Evolutionary conservation across 2,113 vertebrate species (phyloP), one percentile per base, ranked within the genome.

Genomic region (Pangasianodon hypophthalmus): DNA sequence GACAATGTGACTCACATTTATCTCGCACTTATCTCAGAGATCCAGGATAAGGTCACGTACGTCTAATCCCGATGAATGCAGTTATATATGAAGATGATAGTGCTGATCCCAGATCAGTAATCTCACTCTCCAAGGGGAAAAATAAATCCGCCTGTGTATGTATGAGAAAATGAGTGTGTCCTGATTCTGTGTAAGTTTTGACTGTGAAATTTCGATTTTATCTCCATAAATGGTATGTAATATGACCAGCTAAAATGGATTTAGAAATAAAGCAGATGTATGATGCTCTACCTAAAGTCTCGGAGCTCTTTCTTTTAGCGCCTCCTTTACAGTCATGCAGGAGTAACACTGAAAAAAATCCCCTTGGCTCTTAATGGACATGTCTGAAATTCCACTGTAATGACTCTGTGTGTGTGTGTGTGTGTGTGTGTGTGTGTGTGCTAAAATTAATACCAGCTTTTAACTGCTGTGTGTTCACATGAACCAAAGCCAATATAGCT

Each of bases 161-260:
- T n/a, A 4, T 60, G 37, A 3, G 50, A 37, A 18, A 64, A 16
- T 1, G 37, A n/a, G 24, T 41, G 26, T 80, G 26, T 81, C 29
- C 85, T 87, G 83, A 89, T 73, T 83, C 64, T 52, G 85, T 52
- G 29, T 21, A 64, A 64, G 73, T 37, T 91, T 85, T 91, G 92
- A 94, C 91, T 94, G 93, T 95, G 93, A 93, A 93, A 84, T 89
- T 88, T 93, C 88, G 82, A 83, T 88, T 92, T 92, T 92, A 92
- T 91, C 91, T 81, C 90, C 90, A 88, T 89, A 89, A 92, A 92
- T 77, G 81, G 44, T 69, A 21, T 94, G 91, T 95, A 91, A 91
- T 86, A 91, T 86, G 92, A 92, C 69, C 91, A 89, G 90, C 88
- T 89, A 48, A 89, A 87, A 86, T 87, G 24, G 16, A 93, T 94